Evolutionary conservation across 2,113 vertebrate species (phyloP), one percentile per base, ranked within the genome.

Genomic region (Panthera uncia): DNA sequence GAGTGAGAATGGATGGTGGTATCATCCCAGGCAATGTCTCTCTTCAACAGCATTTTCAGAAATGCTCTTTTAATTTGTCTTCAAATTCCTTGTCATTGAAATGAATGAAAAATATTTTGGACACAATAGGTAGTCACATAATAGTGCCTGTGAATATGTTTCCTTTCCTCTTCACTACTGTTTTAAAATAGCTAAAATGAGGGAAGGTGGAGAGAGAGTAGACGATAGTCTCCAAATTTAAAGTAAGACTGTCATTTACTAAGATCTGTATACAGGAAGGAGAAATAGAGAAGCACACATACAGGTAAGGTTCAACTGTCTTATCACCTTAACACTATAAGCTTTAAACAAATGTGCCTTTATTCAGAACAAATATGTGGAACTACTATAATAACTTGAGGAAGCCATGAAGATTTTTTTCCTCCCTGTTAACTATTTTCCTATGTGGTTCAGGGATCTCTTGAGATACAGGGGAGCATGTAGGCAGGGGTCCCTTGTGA

Each of bases 131-230:
- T 86, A 33, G 50, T 79, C 38, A 63, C 38, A 41, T 57, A 78
- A 57, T 57, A 50, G 50, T 86, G 19, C 50, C 27, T 86, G n/a
- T 85, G 89, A 86, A 38, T 50, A 69, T 14, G 27, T 55, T 3
- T 63, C n/a, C 41, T 71, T 79, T 78, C n/a, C 19, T 86, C 50
- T 33, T 79, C 31, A 74, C 21, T 50, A 81, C 66, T 89, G 78
- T 33, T 63, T 71, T 74, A 95, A 86, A 71, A 91, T 80, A 50
- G 25, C 68, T 95, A 85, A 84, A 91, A 48, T 91, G 89, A 85
- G 21, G 18, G 25, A 61, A 52, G 31, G 76, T 9, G 25, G 55
- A 90, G n/a, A 76, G n/a, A 63, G 31, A 29, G 23, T 78, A 79
- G 52, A 87, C 25, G 13, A 73, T 16, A 71, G 33, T 80, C 38